Evolutionary conservation across 2,113 vertebrate genomes (phyloP).

Genomic region (Rhinoderma darwinii): DNA sequence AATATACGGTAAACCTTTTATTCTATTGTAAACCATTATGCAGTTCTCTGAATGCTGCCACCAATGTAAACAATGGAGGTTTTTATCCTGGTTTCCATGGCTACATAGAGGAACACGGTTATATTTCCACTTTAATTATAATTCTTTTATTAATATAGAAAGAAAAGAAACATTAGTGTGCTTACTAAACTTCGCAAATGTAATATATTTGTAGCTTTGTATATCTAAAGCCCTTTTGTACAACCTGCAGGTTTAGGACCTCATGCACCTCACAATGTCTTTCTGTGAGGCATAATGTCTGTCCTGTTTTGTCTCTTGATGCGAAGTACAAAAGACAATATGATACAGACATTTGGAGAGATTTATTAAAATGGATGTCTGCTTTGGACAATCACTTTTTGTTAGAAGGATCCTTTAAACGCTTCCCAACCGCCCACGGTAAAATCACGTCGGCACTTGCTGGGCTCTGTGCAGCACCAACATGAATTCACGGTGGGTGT

Average conservation of each 20-base stretch:
- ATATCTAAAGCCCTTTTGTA: not conserved
- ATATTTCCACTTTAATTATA: not conserved
- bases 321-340: not conserved
- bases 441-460: too few species aligned
- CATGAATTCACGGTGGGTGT: too few species aligned
- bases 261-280: not conserved
- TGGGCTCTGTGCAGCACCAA: too few species aligned
- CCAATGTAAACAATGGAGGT: not conserved
- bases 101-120: not conserved
- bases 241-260: not conserved
- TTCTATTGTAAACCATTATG: not conserved
- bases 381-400: not conserved
- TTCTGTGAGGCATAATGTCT: not conserved
- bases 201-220: not conserved
- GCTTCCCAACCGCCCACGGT: too few species aligned
- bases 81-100: conserved; percentile 4
- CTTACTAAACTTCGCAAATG: too few species aligned
- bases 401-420: not conserved
- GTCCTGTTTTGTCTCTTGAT: not conserved
- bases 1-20: conserved; percentile 7
- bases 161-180: not conserved
- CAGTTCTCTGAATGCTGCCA: not conserved
- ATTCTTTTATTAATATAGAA: not conserved
- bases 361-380: not conserved
- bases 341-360: not conserved